Conservation (phyloP, 2,113 vertebrate species). For the Lynx canadensis region DNA sequence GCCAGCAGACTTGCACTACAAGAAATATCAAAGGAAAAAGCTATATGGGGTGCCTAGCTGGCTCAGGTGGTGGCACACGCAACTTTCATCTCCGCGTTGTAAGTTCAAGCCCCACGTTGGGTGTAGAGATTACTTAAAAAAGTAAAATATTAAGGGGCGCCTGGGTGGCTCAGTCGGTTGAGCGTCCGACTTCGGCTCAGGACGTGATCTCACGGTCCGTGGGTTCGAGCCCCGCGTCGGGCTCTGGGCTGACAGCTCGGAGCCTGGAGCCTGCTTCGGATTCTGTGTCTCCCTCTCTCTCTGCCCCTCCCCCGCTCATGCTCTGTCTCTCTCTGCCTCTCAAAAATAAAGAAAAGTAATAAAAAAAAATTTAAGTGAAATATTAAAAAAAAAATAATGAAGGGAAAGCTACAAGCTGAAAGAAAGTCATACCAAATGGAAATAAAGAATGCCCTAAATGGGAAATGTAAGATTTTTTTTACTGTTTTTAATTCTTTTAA, state of each 20-base stretch:
- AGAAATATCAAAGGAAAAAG: neutral
- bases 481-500: neutral
- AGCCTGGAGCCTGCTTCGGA: too few relatives aligned
- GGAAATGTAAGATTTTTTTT: neutral
- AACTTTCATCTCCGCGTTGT: neutral
- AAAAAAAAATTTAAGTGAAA: too few relatives aligned
- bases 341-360: too few relatives aligned
- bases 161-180: too few relatives aligned
- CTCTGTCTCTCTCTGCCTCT: too few relatives aligned
- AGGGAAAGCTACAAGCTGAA: neutral
- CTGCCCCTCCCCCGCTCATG: too few relatives aligned
- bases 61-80: neutral
- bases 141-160: neutral
- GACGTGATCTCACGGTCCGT: too few relatives aligned
- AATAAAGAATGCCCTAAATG: neutral
- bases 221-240: too few relatives aligned
- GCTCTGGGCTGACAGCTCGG: too few relatives aligned
- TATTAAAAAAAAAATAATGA: neutral
- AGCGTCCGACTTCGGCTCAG: fast-evolving
- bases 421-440: neutral
- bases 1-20: too few relatives aligned
- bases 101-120: neutral
- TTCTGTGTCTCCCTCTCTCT: too few relatives aligned
- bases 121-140: neutral
- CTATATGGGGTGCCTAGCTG: neutral